Evolutionary conservation across 2,113 vertebrate genomes (phyloP).

Genomic region (Eulemur macaco): DNA sequence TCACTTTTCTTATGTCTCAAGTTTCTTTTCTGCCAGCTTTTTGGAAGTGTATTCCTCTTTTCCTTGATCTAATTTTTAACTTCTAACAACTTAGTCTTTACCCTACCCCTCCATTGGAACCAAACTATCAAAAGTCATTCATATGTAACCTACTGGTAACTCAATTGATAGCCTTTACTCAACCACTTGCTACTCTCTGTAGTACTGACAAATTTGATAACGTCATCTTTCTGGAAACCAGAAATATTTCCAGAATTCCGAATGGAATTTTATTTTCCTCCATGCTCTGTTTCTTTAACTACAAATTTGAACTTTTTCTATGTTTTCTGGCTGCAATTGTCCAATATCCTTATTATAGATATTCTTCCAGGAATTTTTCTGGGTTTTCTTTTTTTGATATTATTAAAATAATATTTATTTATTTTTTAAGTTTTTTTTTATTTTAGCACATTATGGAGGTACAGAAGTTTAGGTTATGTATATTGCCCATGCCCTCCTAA

Average conservation of each 20-base stretch:
- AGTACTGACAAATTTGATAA: not conserved
- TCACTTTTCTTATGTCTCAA: not conserved
- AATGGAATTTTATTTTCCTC: not conserved
- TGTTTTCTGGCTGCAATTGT: not conserved
- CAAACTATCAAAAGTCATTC: not conserved
- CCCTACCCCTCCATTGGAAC: not conserved
- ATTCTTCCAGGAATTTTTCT: not conserved
- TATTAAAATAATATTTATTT: too few species aligned
- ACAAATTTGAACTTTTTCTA: not conserved
- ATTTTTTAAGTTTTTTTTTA: too few species aligned
- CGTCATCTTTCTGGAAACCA: not conserved
- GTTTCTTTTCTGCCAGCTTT: not conserved
- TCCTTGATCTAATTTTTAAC: not conserved
- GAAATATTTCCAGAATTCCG: conserved; percentile 5
- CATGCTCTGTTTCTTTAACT: not conserved
- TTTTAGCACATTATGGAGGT: too few species aligned
- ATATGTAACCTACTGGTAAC: not conserved
- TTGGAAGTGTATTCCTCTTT: not conserved
- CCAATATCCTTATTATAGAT: not conserved
- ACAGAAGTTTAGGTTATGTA: too few species aligned
- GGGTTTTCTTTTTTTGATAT: too few species aligned
- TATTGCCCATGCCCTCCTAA: too few species aligned
- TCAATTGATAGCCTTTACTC: not conserved
- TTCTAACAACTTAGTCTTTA: not conserved
- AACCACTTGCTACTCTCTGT: not conserved